Percentiles rank a stretch among this genome's conserved stretches.
Conservation (phyloP, 1,140 invertebrate genomes). For the Drosophila pseudoobscura region DNA sequence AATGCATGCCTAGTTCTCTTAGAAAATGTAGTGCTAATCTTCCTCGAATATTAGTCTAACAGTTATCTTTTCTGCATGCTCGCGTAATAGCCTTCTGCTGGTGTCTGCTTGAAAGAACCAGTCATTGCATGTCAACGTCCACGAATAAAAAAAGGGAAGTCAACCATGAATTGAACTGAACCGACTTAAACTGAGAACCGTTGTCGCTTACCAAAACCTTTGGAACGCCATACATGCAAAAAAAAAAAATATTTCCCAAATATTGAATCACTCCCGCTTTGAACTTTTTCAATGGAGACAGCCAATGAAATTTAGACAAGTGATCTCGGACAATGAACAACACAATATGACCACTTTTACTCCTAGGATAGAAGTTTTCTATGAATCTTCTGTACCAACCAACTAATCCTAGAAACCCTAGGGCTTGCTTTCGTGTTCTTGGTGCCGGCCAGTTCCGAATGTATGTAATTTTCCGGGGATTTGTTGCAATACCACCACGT, state of each 20-base stretch:
- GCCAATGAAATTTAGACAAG: constrained; percentile 6
- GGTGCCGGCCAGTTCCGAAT: constrained; percentile 29
- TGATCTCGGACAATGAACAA: constrained; percentile 2
- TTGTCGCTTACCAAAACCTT: neutral
- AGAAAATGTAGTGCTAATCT: no score
- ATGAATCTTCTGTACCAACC: constrained; percentile 81
- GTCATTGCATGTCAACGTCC: no score
- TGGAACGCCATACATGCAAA: neutral
- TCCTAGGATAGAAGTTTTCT: constrained; percentile 51
- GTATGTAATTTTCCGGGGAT: constrained; percentile 28
- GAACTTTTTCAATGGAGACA: neutral
- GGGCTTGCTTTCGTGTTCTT: constrained; percentile 30
- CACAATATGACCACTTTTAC: neutral
- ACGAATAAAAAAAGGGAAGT: neutral
- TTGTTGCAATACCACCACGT: constrained; percentile 17
- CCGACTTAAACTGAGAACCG: neutral
- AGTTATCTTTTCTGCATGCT: no score
- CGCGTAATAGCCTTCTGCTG: no score
- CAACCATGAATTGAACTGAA: neutral
- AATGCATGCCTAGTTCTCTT: no score
- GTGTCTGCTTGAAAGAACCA: no score
- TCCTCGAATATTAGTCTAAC: no score
- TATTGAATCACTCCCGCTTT: neutral
- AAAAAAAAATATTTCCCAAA: neutral
- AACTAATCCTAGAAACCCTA: constrained; percentile 60